Evolutionary conservation across 2,797 vertebrate species (phyloP), one percentile per base, ranked within the genome.

Genomic region (Pogoniulus pusillus): DNA sequence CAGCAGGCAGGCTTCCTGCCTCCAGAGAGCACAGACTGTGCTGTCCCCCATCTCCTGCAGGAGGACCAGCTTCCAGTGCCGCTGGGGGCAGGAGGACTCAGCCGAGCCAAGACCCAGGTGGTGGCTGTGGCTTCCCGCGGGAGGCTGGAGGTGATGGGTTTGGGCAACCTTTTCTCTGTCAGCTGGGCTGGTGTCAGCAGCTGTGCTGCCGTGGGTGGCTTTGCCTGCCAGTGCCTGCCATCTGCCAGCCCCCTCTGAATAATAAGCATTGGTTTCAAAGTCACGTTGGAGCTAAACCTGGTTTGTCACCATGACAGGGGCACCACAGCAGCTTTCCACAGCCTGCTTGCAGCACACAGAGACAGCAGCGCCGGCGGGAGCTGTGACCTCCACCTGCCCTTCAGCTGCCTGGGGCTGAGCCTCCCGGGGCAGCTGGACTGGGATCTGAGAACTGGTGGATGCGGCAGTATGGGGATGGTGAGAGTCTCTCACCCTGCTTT

Each of bases 191-290:
- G 35, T 27, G 30, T 22, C 77, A 59, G 0, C 45, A 45, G 22
- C 82, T 2, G 10, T 22, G 24, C 54, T 0, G 1, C 35, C 27
- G 57, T 0, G 3, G 11, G 32, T 65, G 68, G 29, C 30, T 73
- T 69, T 62, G 59, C 12, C 2, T 0, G 1, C 41, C 2, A 5
- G 15, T 16, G 4, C 18, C 16, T 9, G 9, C 9, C 0, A 0
- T 18, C 32, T 45, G 51, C 60, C 51, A 19, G 34, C 17, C 4
- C 29, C 1, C 34, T 51, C 64, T 47, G 41, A 63, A 59, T 69
- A 74, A 66, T 4, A 23, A 76, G 6, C 0, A 2, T 15, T 64
- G 4, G 2, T 53, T 66, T 37, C 41, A 12, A 12, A 32, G 74
- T 20, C 63, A 4, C 2, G 0, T 3, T 37, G n/a, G 63, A 5